Evolutionary conservation across 2,797 vertebrate species (phyloP).

Genomic region (Poliocrania exsul): DNA sequence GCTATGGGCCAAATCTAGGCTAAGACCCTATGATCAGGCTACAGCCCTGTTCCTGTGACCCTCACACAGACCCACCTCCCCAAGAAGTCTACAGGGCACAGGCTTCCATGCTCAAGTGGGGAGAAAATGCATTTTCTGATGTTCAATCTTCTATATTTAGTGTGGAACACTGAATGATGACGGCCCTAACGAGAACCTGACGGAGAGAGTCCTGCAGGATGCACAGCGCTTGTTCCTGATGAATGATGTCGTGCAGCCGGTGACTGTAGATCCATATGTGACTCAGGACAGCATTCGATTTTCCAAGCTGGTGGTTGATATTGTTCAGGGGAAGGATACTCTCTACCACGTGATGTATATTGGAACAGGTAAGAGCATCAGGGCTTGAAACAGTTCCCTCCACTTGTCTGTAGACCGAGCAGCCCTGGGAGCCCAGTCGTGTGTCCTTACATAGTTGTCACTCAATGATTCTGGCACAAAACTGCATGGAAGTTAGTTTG

Average conservation of each 20-base stretch:
- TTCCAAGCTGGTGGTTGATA: slow-evolving; percentile 94
- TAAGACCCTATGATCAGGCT: not conserved
- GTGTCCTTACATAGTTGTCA: not conserved
- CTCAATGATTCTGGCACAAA: not conserved
- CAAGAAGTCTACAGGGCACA: not conserved
- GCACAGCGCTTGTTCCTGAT: slow-evolving; percentile 96
- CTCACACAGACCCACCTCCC: not conserved
- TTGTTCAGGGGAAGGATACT: slow-evolving; percentile 94
- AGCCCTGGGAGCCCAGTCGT: not conserved
- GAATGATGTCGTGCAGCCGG: slow-evolving; percentile 96
- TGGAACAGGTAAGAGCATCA: slow-evolving; percentile 87
- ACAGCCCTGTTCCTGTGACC: not conserved
- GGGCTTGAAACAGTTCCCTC: not conserved
- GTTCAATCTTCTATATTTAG: slow-evolving; percentile 65
- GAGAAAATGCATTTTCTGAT: not conserved
- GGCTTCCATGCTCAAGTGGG: not conserved
- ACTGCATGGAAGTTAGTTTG: not conserved
- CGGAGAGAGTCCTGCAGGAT: slow-evolving; percentile 95
- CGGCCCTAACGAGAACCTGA: slow-evolving; percentile 93
- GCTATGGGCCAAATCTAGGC: not conserved
- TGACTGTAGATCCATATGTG: slow-evolving; percentile 91
- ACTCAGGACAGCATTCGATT: slow-evolving; percentile 95
- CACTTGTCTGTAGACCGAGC: not conserved
- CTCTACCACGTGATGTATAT: slow-evolving; percentile 98
- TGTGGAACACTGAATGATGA: slow-evolving; percentile 90